Percentiles rank a stretch among this genome's conserved stretches.
phyloP scores from a whole-genome alignment of 1,140 invertebrate species.

The Drosophila neocordata region DNA sequence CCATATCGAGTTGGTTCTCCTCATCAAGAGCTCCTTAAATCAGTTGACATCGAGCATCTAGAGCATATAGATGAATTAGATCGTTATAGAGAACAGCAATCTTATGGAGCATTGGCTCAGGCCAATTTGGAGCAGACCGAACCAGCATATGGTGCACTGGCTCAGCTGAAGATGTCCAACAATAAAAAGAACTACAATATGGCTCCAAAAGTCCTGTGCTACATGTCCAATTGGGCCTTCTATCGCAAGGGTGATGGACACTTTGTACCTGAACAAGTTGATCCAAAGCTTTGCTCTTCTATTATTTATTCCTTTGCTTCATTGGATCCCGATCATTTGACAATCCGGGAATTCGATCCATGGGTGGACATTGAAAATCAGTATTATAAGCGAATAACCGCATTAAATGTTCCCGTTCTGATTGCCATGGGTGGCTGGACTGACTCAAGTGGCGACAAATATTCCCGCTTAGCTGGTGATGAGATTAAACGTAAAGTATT shows the following conservation, averaged over 20 bases:
- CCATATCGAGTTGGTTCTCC: constrained; percentile 73
- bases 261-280: constrained; percentile 93
- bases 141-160: constrained; percentile 59
- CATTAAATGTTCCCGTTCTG: constrained; percentile 85
- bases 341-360: constrained; percentile 91
- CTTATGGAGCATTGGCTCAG: constrained; percentile 56
- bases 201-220: constrained; percentile 88
- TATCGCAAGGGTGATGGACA: constrained; percentile 92
- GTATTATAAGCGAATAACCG: constrained; percentile 83
- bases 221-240: constrained; percentile 94
- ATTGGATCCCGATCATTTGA: constrained; percentile 89
- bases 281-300: constrained; percentile 92
- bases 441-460: constrained; percentile 92
- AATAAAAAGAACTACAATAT: constrained; percentile 63
- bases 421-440: constrained; percentile 95
- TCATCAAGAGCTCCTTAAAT: constrained; percentile 71
- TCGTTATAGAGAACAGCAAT: constrained; percentile 43
- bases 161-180: constrained; percentile 34
- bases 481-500: constrained; percentile 87
- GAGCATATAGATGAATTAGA: constrained; percentile 67
- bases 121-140: constrained; percentile 9
- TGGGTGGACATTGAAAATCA: constrained; percentile 94
- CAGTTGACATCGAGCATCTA: constrained; percentile 49
- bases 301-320: constrained; percentile 95
- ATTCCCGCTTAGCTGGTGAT: constrained; percentile 89